phyloP scores from a whole-genome alignment of 1,140 invertebrate genomes.

The Ctenoplectra terminalis region DNA sequence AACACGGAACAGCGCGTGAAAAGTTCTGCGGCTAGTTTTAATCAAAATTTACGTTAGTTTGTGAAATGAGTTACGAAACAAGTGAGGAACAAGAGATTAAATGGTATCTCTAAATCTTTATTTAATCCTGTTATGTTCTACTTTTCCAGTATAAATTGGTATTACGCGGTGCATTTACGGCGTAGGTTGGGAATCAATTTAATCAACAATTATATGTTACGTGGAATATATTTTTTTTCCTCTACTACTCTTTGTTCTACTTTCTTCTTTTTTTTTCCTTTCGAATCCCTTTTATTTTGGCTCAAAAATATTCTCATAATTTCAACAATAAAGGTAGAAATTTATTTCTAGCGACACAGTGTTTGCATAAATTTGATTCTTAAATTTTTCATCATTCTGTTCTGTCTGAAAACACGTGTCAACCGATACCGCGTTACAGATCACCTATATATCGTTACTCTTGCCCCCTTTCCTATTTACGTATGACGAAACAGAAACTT shows the following conservation, averaged over 20 bases:
- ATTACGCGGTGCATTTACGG: no score
- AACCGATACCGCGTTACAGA: not conserved
- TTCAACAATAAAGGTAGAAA: no score
- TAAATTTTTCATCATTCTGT: no score
- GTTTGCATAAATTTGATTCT: not conserved
- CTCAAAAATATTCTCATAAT: no score
- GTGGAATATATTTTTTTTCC: no score
- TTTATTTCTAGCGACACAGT: no score
- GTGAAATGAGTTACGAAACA: conserved; percentile 3
- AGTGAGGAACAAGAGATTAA: not conserved
- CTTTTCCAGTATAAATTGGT: no score
- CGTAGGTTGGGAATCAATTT: not conserved
- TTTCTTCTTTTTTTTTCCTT: no score
- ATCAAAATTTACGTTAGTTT: not conserved
- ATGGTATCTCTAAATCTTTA: not conserved
- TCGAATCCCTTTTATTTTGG: no score
- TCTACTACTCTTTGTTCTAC: no score
- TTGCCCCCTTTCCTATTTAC: not conserved
- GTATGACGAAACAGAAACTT: conserved; percentile 1
- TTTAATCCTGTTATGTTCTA: not conserved
- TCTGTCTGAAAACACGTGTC: not conserved
- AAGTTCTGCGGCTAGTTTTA: not conserved
- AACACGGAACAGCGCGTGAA: not conserved
- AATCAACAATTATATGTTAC: not conserved
- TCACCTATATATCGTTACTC: not conserved